Evolutionary conservation across 2,888 invertebrate species (phyloP), one percentile per base, ranked within the genome.

Genomic region (Octodonta nipae): DNA sequence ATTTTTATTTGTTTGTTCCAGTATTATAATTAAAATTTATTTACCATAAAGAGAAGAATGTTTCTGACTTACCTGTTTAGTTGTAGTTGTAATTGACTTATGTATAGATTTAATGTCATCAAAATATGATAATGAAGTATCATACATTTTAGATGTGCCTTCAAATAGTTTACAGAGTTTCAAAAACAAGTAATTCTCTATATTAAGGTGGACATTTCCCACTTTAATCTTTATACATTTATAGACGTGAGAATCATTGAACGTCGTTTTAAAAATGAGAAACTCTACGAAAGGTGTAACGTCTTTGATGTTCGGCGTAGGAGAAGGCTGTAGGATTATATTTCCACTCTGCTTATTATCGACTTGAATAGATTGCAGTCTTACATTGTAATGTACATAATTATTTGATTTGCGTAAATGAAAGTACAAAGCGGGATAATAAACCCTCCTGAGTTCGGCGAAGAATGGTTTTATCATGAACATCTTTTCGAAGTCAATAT

Each of bases 381-480:
- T 77, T 30, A 77, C 62, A 52, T 79, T 77, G 32, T 73, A 58
- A 49, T 75, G 78, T 8, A 70, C 71, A 40, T 76, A 71, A 30
- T 76, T 75, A 15, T 70, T 65, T 0, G 85, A 84, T 54, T 72
- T 73, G 25, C 84, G 65, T 40, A 73, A 65, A 46, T 84, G 82
- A 41, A 79, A 47, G 76, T 81, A 83, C 25, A 84, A 50, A 0
- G 77, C 83, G 1, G 86, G 83, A 34, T 69, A 70, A 52, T 81
- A 82, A 1, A 72, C 75, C 24, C 87, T 65, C 25, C 79, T 61
- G 13, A 87, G 56, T 49, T 81, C 80, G 0, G 84, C 83, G 51
- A 79, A 83, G 60, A 84, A 85, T 1, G 87, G 86, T 55, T 83
- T 83, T 0, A 80, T 75, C 81, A 87, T 84, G 46, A 79, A 79